Base-by-base conservation (phyloP, 2,113 vertebrate genomes). In the Leucosticte australis region DNA sequence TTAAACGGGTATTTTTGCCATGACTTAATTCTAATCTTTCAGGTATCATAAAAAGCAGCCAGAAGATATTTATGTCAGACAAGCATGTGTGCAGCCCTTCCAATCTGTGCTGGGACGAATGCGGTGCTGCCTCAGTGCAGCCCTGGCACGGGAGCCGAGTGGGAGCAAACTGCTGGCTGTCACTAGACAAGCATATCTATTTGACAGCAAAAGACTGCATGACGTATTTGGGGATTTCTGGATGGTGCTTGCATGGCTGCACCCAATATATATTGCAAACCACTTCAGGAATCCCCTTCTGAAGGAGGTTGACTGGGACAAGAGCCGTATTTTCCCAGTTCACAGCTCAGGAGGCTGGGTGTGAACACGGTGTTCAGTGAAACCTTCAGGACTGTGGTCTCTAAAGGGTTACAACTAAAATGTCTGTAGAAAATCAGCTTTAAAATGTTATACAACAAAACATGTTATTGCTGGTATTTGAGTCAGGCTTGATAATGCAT, bases 401-500 rank as follows among this genome's bases (percentile, higher is more conserved):
- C 64, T 86, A 96, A 97, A 97, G 97, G 84, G 97, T 98, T 98
- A 97, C 97, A 70, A 75, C 4, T 20, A 85, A 97, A 95, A 94
- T 1, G 56, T 95, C 95, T 97, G 92, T 95, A 95, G 96, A 97
- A 97, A 97, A 97, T 97, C 94, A 95, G 95, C 96, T 98, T 98
- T 96, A 97, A 97, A 97, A 97, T 97, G 97, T 97, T 97, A 96
- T 95, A 97, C 95, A 97, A 96, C 96, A 94, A 96, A 97, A 98
- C 97, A 97, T 97, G 97, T 98, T 94, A 97, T 98, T 97, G 96
- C 93, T 95, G 93, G 97, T 96, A 97, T 96, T 97, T 97, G 92
- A 98, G 92, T 96, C 93, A 95, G 96, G 92, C 96, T 97, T 94
- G 95, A 97, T 98, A 98, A 98, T 98, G 96, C 97, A 98, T 97